Evolutionary conservation across 2,888 invertebrate genomes (phyloP), one percentile per base, ranked within the genome.

Genomic region (Tupiocoris notatus): DNA sequence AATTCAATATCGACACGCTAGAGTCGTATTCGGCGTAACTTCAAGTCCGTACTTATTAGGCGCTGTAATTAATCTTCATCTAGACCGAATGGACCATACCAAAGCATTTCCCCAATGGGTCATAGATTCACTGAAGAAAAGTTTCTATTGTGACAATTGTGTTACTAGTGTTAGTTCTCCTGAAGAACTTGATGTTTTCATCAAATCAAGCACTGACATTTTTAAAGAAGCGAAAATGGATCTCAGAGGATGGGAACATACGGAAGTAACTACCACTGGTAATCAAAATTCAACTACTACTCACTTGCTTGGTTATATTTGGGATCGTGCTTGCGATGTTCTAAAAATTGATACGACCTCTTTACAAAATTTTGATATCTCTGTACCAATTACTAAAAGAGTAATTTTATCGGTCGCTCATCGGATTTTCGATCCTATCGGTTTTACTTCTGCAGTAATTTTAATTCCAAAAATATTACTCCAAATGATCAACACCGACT

Each of bases 11-110:
- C 67, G 77, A 23, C 77, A 78, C 59, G 17, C 20, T 9, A 9
- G 70, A 25, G 77, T 78, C 1, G 77, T 79, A 2, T 78, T 79
- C 71, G 76, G 77, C 17, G 58, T 79, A 7, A 16, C 65, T 1
- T 66, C 62, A 17, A 79, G 79, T 39, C 76, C 79, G 12, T 79
- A 65, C 61, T 54, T 78, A 22, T 58, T 79, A 22, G 75, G 64
- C 9, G 76, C 79, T 9, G 18, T 21, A 17, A 71, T 78, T 1
- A 25, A 62, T 3, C 23, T 61, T 20, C 77, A 78, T 17, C 66
- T 78, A 20, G 58, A 70, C 16, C 20, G 21, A 17, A 54, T 22
- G 39, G 39, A 39, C 12, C 3, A 39, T 7, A 39, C 39, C 3
- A 59, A 59, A 17, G 16, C 2, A 9, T 59, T 17, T n/a, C 59